Conservation (phyloP, 2,797 vertebrate species). For the Hoplostethus atlanticus region DNA sequence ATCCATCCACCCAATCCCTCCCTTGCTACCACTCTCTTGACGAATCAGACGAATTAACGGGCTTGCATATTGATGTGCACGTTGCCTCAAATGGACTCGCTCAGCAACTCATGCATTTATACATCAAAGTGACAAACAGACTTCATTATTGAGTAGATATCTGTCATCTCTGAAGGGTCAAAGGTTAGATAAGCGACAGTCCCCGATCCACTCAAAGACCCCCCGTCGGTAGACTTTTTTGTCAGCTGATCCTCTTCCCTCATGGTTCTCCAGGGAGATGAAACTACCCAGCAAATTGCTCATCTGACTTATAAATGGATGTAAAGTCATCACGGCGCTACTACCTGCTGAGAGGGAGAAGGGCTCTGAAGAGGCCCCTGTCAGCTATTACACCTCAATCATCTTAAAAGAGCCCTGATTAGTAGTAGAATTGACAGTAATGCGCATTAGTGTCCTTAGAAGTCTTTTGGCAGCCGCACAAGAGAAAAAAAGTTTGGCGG, state of each 20-base stretch:
- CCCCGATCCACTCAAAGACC: constrained; percentile 23
- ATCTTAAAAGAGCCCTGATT: constrained; percentile 63
- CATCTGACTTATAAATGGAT: constrained; percentile 44
- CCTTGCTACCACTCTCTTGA: constrained; percentile 51
- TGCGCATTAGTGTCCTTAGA: constrained; percentile 62
- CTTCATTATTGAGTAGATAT: constrained; percentile 67
- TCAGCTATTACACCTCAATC: constrained; percentile 47
- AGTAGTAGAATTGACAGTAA: constrained; percentile 57
- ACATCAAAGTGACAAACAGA: constrained; percentile 75
- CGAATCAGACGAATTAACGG: constrained; percentile 69
- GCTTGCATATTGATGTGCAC: constrained; percentile 74
- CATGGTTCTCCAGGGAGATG: constrained; percentile 19
- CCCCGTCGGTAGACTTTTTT: constrained; percentile 22
- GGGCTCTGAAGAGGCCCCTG: constrained; percentile 10
- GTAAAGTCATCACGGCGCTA: constrained; percentile 41
- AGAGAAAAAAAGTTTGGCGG: constrained; percentile 39
- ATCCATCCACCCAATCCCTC: constrained; percentile 23
- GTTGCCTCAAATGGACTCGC: constrained; percentile 46
- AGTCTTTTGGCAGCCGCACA: constrained; percentile 47
- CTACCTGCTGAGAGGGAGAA: constrained; percentile 20
- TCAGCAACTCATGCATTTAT: constrained; percentile 74
- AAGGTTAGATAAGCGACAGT: constrained; percentile 36
- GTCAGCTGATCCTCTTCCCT: constrained; percentile 41
- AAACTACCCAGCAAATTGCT: constrained; percentile 35
- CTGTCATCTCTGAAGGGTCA: constrained; percentile 53